Evolutionary conservation across 2,888 invertebrate genomes (phyloP).

Genomic region (Nemoura dubitans): DNA sequence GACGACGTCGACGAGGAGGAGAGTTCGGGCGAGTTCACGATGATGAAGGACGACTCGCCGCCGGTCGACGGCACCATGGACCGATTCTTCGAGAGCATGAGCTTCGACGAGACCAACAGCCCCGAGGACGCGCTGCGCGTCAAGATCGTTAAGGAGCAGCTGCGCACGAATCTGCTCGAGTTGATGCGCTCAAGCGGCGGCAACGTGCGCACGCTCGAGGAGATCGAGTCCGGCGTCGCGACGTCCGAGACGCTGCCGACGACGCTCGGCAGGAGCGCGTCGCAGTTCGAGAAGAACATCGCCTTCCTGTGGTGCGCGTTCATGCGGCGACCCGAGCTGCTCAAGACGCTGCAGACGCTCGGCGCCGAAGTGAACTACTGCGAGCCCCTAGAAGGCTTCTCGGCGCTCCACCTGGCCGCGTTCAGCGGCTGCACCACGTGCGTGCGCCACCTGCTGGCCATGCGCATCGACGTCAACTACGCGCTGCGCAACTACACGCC

Average conservation of each 20-base stretch:
- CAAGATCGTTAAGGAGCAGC: slow-evolving; percentile 28
- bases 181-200: slow-evolving; percentile 24
- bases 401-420: slow-evolving; percentile 48
- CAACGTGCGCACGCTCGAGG: slow-evolving; percentile 25
- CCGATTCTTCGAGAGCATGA: slow-evolving; percentile 10
- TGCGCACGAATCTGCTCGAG: slow-evolving; percentile 34
- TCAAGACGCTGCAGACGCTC: slow-evolving; percentile 29
- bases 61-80: not conserved
- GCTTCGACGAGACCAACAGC: not conserved
- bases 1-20: slow-evolving; percentile 14
- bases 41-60: slow-evolving; percentile 27
- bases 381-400: slow-evolving; percentile 43
- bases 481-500: slow-evolving; percentile 58
- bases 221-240: not conserved
- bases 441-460: not conserved
- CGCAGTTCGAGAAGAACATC: slow-evolving; percentile 42
- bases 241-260: not conserved
- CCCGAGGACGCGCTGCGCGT: slow-evolving; percentile 15
- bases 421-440: slow-evolving; percentile 39
- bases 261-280: not conserved
- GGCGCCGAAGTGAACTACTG: slow-evolving; percentile 37
- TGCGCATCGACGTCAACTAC: slow-evolving; percentile 50
- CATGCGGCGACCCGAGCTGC: slow-evolving; percentile 40
- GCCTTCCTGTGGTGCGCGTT: slow-evolving; percentile 47
- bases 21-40: slow-evolving; percentile 25